Evolutionary conservation across 2,888 invertebrate genomes (phyloP).

Genomic region (Aproaerema taeniolella): DNA sequence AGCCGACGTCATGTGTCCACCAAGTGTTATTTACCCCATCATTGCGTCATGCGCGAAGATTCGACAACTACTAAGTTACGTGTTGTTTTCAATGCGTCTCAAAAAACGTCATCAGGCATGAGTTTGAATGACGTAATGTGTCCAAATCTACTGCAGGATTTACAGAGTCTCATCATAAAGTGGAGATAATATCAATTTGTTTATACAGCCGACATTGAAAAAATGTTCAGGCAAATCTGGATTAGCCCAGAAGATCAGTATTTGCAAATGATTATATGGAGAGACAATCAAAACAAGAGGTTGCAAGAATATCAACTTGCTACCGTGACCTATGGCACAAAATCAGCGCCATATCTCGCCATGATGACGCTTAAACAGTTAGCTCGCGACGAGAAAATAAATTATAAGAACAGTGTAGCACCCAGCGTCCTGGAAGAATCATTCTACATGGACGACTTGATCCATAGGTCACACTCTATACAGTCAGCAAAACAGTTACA

Average conservation of each 20-base stretch:
- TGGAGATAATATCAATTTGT: too few species aligned
- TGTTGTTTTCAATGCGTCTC: conserved; percentile 25
- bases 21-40: too few species aligned
- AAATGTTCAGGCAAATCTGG: conserved; percentile 4
- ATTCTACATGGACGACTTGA: conserved; percentile 15
- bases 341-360: too few species aligned
- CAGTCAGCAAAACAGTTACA: conserved; percentile 1
- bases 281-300: not conserved
- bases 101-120: conserved; percentile 9
- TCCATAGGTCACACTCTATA: conserved; percentile 6
- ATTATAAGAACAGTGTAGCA: conserved; percentile 3
- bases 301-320: conserved; percentile 3
- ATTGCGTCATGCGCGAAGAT: conserved; percentile 16
- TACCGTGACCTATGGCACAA: too few species aligned
- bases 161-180: conserved; percentile 15
- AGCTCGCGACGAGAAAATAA: conserved; percentile 10
- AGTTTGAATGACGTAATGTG: conserved; percentile 17
- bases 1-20: too few species aligned
- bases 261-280: conserved; percentile 12
- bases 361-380: too few species aligned
- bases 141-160: conserved; percentile 16
- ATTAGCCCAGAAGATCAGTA: not conserved
- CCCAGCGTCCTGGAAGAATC: conserved; percentile 5
- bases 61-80: conserved; percentile 21
- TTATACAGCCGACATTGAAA: conserved; percentile 22